phyloP scores from a whole-genome alignment of 2,113 vertebrate species.

The Elachura formosa region DNA sequence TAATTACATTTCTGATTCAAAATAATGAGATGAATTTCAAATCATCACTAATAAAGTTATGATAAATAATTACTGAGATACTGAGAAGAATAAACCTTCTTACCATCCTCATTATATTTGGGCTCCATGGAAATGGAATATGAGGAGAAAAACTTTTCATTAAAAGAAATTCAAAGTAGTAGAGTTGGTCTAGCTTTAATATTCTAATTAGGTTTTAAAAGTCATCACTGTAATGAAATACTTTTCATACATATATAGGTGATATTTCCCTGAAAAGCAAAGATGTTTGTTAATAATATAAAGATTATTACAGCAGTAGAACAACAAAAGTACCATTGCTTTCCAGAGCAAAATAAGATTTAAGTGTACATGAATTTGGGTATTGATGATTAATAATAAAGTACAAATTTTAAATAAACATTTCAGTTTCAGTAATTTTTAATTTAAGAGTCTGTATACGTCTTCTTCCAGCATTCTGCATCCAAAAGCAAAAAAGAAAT shows the following conservation, averaged over 20 bases:
- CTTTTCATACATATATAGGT: neutral
- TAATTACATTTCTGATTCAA: slow-evolving; percentile 24
- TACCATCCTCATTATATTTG: neutral
- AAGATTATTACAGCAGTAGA: neutral
- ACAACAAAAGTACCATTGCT: neutral
- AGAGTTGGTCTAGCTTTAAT: neutral
- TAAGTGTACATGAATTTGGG: neutral
- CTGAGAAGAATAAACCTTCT: neutral
- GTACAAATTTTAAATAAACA: neutral
- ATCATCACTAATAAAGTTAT: slow-evolving; percentile 25
- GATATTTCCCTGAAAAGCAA: neutral
- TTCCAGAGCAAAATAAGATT: neutral
- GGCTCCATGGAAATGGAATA: neutral
- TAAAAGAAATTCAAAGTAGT: slow-evolving; percentile 10
- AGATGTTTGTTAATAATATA: neutral
- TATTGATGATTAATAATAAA: neutral
- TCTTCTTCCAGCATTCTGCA: neutral
- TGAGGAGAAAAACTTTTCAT: neutral
- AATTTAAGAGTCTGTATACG: neutral
- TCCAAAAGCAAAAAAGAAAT: too few species aligned
- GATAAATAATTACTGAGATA: slow-evolving; percentile 1
- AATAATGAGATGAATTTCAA: slow-evolving; percentile 7
- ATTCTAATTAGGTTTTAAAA: slow-evolving; percentile 24
- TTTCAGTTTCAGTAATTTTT: neutral
- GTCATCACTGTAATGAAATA: neutral